phyloP scores from a whole-genome alignment of 2,888 invertebrate genomes.

The Agapetus fuscipes region DNA sequence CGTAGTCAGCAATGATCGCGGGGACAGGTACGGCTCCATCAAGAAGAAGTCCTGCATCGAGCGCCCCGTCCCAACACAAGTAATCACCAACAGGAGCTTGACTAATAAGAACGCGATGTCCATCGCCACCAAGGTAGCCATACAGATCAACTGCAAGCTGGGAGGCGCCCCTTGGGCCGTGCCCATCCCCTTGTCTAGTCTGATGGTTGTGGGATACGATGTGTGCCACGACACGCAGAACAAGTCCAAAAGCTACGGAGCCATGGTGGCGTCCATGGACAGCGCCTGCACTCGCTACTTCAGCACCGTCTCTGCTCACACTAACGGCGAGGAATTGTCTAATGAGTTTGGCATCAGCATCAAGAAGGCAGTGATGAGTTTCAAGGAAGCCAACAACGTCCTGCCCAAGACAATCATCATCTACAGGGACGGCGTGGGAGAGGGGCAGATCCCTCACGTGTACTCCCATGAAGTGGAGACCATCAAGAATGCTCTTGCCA shows the following conservation, averaged over 20 bases:
- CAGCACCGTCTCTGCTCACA: constrained; percentile 63
- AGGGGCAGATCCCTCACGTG: constrained; percentile 78
- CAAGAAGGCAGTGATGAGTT: constrained; percentile 40
- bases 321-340: constrained; percentile 65
- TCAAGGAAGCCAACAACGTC: constrained; percentile 28
- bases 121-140: constrained; percentile 83
- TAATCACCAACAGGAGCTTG: constrained; percentile 45
- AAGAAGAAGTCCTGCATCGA: constrained; percentile 80
- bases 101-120: constrained; percentile 58
- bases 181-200: constrained; percentile 49
- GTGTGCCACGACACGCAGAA: constrained; percentile 74
- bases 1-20: constrained; percentile 41
- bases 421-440: constrained; percentile 90
- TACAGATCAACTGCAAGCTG: constrained; percentile 89
- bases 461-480: constrained; percentile 67
- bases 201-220: constrained; percentile 85
- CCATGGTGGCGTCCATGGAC: constrained; percentile 66
- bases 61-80: constrained; percentile 60
- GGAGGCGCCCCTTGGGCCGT: constrained; percentile 87
- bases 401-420: constrained; percentile 67
- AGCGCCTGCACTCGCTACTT: constrained; percentile 55
- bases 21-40: constrained; percentile 63
- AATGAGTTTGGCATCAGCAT: constrained; percentile 60
- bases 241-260: constrained; percentile 60
- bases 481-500: no score